Evolutionary conservation across 2,888 invertebrate species (phyloP).

Genomic region (Zygothrica quintamaculata): DNA sequence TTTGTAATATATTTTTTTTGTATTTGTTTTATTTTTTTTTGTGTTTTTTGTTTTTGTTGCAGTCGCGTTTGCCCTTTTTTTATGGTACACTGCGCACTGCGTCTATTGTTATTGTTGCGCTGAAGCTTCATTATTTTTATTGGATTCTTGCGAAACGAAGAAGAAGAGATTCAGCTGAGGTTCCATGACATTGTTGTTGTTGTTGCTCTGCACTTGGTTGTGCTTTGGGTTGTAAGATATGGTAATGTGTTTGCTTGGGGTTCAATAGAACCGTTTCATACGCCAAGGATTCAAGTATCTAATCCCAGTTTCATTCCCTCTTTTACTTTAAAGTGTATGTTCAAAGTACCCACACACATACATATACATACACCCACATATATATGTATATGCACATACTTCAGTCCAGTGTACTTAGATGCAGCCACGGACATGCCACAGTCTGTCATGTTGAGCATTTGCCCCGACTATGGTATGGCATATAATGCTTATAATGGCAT

Average conservation of each 20-base stretch:
- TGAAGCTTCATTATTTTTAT: slow-evolving; percentile 75
- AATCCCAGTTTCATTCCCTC: slow-evolving; percentile 32
- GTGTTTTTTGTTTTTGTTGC: slow-evolving; percentile 18
- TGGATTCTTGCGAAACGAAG: slow-evolving; percentile 59
- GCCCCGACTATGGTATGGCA: slow-evolving; percentile 20
- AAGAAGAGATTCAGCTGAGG: slow-evolving; percentile 28
- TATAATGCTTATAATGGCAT: slow-evolving; percentile 66
- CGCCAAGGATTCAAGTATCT: slow-evolving; percentile 37
- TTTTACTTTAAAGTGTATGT: slow-evolving; percentile 11
- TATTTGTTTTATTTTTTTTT: slow-evolving; percentile 18
- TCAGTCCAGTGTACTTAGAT: slow-evolving; percentile 29
- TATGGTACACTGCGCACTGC: slow-evolving; percentile 48
- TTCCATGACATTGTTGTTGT: slow-evolving; percentile 1
- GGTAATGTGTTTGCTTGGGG: slow-evolving; percentile 64
- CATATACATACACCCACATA: slow-evolving; percentile 1
- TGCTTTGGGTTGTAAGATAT: slow-evolving; percentile 50
- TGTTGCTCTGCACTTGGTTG: too few species aligned
- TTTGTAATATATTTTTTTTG: slow-evolving; percentile 70
- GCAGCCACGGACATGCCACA: slow-evolving; percentile 35
- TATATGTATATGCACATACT: not conserved
- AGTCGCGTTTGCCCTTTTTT: slow-evolving; percentile 54
- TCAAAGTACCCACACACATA: slow-evolving; percentile 7
- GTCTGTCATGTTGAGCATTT: slow-evolving; percentile 62
- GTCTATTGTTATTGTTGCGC: slow-evolving; percentile 52
- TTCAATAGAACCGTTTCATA: slow-evolving; percentile 72